Conservation (phyloP, 2,797 vertebrate genomes). For the Streptopelia turtur region DNA sequence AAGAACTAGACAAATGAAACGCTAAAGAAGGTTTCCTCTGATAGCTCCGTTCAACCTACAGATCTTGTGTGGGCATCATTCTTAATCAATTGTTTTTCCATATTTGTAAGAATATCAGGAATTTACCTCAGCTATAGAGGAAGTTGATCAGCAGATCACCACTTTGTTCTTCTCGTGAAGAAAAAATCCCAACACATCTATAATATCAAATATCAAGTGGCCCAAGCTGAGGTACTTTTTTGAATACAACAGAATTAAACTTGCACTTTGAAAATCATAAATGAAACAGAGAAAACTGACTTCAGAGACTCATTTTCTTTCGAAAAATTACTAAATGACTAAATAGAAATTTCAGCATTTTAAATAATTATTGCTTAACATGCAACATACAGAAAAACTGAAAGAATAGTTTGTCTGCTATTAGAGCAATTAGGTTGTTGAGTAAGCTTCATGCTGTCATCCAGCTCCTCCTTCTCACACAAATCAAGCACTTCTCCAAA, state of each 20-base stretch:
- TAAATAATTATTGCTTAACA: background rate
- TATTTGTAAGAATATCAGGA: background rate
- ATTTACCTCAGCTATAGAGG: background rate
- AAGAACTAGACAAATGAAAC: background rate
- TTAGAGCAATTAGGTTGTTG: background rate
- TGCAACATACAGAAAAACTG: constrained; percentile 66
- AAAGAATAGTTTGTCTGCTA: constrained; percentile 30
- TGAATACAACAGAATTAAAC: background rate
- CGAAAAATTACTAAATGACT: background rate
- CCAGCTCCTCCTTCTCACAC: constrained; percentile 71
- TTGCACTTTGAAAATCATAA: background rate
- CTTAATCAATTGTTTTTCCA: background rate
- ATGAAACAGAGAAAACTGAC: background rate
- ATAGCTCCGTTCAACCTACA: background rate
- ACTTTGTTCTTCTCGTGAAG: background rate
- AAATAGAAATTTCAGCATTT: background rate
- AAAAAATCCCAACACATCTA: background rate
- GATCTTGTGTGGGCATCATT: background rate
- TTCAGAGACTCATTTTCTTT: background rate
- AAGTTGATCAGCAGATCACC: background rate
- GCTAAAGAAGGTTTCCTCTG: background rate
- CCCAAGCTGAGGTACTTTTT: background rate
- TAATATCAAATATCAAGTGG: background rate
- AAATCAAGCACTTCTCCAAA: constrained; percentile 56
- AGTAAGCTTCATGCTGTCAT: constrained; percentile 32